Evolutionary conservation across 2,888 invertebrate genomes (phyloP).

Genomic region (Nasonovia ribisnigri): DNA sequence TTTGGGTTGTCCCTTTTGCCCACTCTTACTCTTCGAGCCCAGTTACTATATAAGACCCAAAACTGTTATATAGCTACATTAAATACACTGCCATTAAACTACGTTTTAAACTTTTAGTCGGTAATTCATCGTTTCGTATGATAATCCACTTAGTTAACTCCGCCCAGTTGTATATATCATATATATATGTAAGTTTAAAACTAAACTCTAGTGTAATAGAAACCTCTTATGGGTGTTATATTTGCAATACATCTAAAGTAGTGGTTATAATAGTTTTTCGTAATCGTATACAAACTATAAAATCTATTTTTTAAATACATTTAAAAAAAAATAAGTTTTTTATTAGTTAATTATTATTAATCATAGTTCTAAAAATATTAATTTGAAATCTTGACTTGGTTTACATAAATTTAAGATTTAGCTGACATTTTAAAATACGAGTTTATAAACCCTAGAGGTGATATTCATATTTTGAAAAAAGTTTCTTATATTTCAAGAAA

Average conservation of each 20-base stretch:
- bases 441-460: not conserved
- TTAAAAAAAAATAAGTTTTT: not conserved
- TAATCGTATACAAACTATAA: not conserved
- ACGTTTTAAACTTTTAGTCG: constrained; percentile 20
- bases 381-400: not conserved
- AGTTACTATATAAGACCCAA: constrained; percentile 9
- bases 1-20: constrained; percentile 12
- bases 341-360: not conserved
- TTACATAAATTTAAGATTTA: not conserved
- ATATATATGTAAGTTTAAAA: not conserved
- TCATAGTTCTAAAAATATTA: not conserved
- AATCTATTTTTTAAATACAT: not conserved
- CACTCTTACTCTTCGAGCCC: not conserved
- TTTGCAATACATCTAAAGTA: not conserved
- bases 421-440: not conserved
- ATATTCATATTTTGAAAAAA: not conserved
- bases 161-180: constrained; percentile 11
- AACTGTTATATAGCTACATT: constrained; percentile 20
- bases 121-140: constrained; percentile 39
- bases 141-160: constrained; percentile 47
- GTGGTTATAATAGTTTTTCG: not conserved
- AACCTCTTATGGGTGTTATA: not conserved
- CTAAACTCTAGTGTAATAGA: not conserved
- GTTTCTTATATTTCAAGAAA: not conserved
- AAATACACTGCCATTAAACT: constrained; percentile 25